A percentile compares a stretch with the other conserved stretches of the same genome.
These are phyloP conservation scores for Larimichthys polyactis DNA, from an alignment of 2,113 vertebrate genomes.

Conservation along the genomic window DNA sequence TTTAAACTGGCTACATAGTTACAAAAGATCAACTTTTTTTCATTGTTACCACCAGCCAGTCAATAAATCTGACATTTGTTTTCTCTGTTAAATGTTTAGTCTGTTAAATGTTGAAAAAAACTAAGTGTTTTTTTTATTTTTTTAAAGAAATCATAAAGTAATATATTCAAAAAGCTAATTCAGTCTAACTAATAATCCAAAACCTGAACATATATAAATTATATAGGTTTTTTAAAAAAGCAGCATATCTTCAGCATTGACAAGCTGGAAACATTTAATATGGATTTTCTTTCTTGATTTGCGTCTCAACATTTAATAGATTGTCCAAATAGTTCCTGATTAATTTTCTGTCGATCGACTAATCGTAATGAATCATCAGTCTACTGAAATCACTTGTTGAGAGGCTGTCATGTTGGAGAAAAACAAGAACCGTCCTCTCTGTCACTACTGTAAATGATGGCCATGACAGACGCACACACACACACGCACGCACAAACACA, in stretches of 20 bases:
- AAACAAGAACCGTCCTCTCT: constrained; percentile 1
- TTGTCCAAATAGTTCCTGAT: background rate
- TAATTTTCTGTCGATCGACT: background rate
- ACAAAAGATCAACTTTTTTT: background rate
- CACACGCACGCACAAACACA: constrained; percentile 1
- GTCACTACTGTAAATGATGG: constrained; percentile 2
- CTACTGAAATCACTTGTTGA: constrained; percentile 12
- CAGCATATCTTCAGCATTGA: background rate
- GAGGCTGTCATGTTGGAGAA: constrained; percentile 2
- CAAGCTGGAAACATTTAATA: background rate
- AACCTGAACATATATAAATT: background rate
- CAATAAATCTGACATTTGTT: background rate
- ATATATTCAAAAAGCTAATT: background rate
- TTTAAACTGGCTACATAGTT: background rate
- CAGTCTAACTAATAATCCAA: background rate
- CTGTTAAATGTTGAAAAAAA: background rate
- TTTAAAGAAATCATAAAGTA: no score
- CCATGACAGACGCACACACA: background rate
- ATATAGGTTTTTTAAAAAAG: background rate
- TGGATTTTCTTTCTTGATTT: background rate
- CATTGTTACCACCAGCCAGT: no score
- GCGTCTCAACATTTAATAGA: no score
- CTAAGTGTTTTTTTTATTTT: no score
- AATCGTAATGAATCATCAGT: background rate
- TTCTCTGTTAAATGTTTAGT: background rate